Evolutionary conservation across 2,113 vertebrate genomes (phyloP), one percentile per base, ranked within the genome.

Genomic region (human (Homo sapiens)): DNA sequence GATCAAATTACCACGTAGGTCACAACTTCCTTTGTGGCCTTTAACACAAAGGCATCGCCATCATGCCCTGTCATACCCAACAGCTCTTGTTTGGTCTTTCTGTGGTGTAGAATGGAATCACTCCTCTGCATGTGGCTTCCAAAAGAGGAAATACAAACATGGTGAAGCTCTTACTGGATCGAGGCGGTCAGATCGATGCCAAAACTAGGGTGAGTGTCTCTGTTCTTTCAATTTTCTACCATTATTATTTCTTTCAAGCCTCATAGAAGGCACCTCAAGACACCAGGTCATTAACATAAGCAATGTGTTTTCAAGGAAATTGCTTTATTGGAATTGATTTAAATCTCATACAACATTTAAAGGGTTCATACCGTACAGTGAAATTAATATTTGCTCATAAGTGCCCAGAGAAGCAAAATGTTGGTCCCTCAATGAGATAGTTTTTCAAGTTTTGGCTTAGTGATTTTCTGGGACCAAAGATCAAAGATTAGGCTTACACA

Each of bases 71-170:
- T 59, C 86, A 14, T 48, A 50, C 14, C n/a, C 73, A 96, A n/a
- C 35, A 20, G 20, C 32, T 97, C 68, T 98, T 96, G 93, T 98
- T 98, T 98, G 97, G 96, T 98, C 98, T 99, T 98, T 98, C 94
- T 97, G 81, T 97, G 97, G 81, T 94, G 91, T 98, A 99, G 99
- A 99, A 99, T 97, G 99, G 99, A 92, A 99, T 99, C 97, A 99
- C 99, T 57, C 99, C 99, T 52, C 99, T 99, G 59, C 99, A 99
- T 18, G 99, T 99, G 98, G 99, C 99, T 90, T 99, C 99, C 89
- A 99, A 99, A 98, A 99, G 99, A 89, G 99, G 99, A 92, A 99
- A 99, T 98, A 99, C 99, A 79, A 99, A 99, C 98, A 99, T 99
- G 99, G 99, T 99, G 97, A 99, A 99, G 96, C 99, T 99, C 96